Evolutionary conservation across 2,113 vertebrate species (phyloP).

Genomic region (Melospiza melodia): DNA sequence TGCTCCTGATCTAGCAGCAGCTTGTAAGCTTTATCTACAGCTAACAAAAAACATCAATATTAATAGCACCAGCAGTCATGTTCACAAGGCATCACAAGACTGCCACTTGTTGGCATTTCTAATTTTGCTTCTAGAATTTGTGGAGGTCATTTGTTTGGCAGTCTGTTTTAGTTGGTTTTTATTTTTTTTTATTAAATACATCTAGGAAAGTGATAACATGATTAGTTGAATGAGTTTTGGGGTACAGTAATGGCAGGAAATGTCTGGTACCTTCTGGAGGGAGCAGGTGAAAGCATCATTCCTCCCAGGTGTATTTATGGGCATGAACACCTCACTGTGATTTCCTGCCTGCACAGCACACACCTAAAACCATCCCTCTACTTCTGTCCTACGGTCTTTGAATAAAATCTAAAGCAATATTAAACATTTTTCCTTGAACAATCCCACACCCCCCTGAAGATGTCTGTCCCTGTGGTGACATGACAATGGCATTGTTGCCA

Average conservation of each 20-base stretch:
- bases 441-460: fast-evolving
- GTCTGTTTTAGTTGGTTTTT: neutral
- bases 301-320: neutral
- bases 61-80: constrained; percentile 62
- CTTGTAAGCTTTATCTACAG: constrained; percentile 98
- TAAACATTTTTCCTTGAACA: neutral
- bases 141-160: neutral
- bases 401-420: neutral
- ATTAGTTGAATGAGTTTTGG: neutral
- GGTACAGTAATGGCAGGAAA: neutral
- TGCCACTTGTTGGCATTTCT: neutral
- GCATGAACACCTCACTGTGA: neutral
- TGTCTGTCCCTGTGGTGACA: fast-evolving
- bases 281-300: neutral
- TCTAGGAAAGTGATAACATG: neutral
- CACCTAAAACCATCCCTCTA: neutral
- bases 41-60: constrained; percentile 76
- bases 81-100: neutral
- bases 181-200: neutral
- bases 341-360: neutral
- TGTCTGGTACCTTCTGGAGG: neutral
- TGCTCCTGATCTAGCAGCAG: constrained; percentile 92
- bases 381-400: neutral
- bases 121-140: neutral
- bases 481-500: neutral